Base-by-base conservation (phyloP, 1,140 invertebrate genomes). In the Cotesia typhae region DNA sequence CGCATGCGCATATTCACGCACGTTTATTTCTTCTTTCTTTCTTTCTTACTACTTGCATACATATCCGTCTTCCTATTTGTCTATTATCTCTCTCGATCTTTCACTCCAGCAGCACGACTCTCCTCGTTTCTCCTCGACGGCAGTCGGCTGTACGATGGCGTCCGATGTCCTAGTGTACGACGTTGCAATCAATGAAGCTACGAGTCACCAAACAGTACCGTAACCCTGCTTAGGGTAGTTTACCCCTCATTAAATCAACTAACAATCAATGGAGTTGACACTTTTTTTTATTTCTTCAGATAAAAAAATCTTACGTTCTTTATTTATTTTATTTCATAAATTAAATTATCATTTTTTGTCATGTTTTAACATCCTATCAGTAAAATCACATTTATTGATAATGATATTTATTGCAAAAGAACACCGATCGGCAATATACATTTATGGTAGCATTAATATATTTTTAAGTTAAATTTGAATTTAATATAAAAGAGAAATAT, bases 101-200 rank as follows among this genome's bases (percentile, higher is more conserved):
- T 53, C 47, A 61, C 51, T 28, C 28, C 28, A 61, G 47, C 47
- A 61, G 52, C 52, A 55, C 47, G 61, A 52, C 37, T 71, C 60
- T 68, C 52, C 4, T 37, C 14, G n/a, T 14, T 59, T 20, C 53
- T 59, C 53, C 47, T 57, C 51, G n/a, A 17, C 35, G 17, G 20
- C 14, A n/a, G 4, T 67, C n/a, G 6, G 47, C 14, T 20, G 20
- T 57, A 36, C 20, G 55, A 17, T 53, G 61, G 61, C 68, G 64
- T 38, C 69, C 66, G 67, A 60, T 41, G 75, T 75, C 80, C 82
- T 75, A 78, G 80, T 77, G 79, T 81, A 83, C 79, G 75, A 80
- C 79, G 79, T 83, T 74, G 81, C 84, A 85, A 85, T 85, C 84
- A 85, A 85, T 85, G 84, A 85, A 85, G 83, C 82, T 83, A 84